Conservation (phyloP, 1,140 invertebrate genomes). For the Calliopsis andreniformis region DNA sequence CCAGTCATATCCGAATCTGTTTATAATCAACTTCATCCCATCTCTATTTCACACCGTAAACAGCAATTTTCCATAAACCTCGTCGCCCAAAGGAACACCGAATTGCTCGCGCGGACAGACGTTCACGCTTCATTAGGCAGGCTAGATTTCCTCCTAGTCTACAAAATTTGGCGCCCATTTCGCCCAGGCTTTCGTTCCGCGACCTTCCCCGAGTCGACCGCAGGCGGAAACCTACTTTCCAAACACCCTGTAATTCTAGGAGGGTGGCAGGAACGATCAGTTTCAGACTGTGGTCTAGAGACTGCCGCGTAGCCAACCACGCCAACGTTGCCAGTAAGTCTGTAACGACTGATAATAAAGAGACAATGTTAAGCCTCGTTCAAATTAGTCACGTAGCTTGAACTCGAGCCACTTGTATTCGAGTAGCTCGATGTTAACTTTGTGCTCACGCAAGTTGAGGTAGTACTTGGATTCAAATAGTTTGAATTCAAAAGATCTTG, state of each 20-base stretch:
- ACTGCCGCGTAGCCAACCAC: conserved; percentile 15
- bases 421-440: too few relatives aligned
- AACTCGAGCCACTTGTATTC: too few relatives aligned
- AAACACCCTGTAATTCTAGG: conserved; percentile 7
- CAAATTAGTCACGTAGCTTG: too few relatives aligned
- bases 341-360: too few relatives aligned
- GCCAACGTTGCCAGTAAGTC: conserved; percentile 58
- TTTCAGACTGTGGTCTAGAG: neutral
- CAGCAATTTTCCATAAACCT: neutral
- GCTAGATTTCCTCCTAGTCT: too few relatives aligned
- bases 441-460: too few relatives aligned
- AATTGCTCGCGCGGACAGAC: neutral
- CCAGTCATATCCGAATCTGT: too few relatives aligned
- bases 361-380: too few relatives aligned
- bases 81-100: neutral
- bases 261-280: conserved; percentile 6
- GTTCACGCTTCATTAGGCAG: conserved; percentile 10
- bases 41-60: neutral
- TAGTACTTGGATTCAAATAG: too few relatives aligned
- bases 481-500: too few relatives aligned
- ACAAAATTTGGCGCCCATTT: too few relatives aligned
- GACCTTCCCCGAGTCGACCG: neutral
- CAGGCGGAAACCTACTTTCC: neutral
- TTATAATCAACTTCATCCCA: neutral
- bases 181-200: neutral